Evolutionary conservation across 30 jellyfish, hydroid and myxozoan species (phyloP).

Genomic region (Chrysaora quinquecirrha): DNA sequence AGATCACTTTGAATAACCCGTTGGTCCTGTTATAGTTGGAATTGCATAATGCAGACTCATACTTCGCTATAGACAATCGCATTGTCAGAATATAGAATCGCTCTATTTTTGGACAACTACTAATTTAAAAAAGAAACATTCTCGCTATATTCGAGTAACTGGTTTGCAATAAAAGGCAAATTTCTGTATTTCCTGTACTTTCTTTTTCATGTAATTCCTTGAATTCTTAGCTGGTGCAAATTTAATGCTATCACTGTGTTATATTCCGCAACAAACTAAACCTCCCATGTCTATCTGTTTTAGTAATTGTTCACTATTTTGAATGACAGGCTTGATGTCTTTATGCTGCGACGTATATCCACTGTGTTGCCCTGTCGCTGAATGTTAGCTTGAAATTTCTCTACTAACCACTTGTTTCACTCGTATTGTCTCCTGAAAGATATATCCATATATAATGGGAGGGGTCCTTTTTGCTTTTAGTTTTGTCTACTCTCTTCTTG

Average conservation of each 20-base stretch:
- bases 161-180: background rate
- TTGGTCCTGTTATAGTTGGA: no score
- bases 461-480: no score
- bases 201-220: background rate
- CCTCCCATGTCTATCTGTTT: no score
- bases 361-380: background rate
- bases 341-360: background rate
- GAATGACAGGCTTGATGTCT: background rate
- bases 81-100: background rate
- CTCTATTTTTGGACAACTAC: background rate
- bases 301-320: background rate
- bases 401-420: no score
- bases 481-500: no score
- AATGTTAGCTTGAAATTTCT: no score
- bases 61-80: background rate
- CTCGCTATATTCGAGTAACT: background rate
- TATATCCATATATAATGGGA: no score
- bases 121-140: no score
- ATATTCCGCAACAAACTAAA: background rate
- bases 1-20: no score
- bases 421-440: no score
- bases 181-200: background rate
- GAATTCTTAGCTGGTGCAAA: background rate
- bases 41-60: no score
- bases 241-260: background rate